Percentiles rank a stretch among this genome's conserved stretches.
phyloP scores from a whole-genome alignment of 2,888 invertebrate species.

The Myopa testacea region DNA sequence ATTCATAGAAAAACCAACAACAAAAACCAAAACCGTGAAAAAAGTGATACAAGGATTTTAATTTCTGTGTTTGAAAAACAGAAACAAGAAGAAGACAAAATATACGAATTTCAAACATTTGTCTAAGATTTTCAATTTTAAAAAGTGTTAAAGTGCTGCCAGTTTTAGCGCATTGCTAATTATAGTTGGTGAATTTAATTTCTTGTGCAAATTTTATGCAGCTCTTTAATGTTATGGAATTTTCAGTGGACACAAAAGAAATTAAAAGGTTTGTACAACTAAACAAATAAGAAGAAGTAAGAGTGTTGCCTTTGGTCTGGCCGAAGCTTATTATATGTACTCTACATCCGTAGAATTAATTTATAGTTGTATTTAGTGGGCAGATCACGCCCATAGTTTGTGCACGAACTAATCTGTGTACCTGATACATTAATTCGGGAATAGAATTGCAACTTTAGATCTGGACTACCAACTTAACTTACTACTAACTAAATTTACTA shows the following conservation, averaged over 20 bases:
- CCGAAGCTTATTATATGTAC: not conserved
- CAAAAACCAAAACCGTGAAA: slow-evolving; percentile 9
- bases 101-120: not conserved
- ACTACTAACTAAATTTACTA: too few species aligned
- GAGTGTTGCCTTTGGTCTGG: not conserved
- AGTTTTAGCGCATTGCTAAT: not conserved
- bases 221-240: slow-evolving; percentile 64
- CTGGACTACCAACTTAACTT: too few species aligned
- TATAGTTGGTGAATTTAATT: slow-evolving; percentile 15
- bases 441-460: too few species aligned
- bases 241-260: slow-evolving; percentile 66
- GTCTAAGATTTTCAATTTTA: not conserved
- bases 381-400: too few species aligned
- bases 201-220: slow-evolving; percentile 57
- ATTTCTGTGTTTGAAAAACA: not conserved
- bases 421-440: too few species aligned
- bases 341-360: not conserved
- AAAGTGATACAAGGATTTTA: slow-evolving; percentile 14
- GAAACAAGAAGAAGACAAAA: not conserved
- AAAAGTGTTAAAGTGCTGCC: not conserved
- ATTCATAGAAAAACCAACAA: too few species aligned
- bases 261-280: slow-evolving; percentile 59
- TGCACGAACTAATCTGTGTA: too few species aligned
- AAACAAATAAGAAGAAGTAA: not conserved
- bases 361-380: too few species aligned